Evolutionary conservation across 2,797 vertebrate species (phyloP).

Genomic region (Lates japonicus): DNA sequence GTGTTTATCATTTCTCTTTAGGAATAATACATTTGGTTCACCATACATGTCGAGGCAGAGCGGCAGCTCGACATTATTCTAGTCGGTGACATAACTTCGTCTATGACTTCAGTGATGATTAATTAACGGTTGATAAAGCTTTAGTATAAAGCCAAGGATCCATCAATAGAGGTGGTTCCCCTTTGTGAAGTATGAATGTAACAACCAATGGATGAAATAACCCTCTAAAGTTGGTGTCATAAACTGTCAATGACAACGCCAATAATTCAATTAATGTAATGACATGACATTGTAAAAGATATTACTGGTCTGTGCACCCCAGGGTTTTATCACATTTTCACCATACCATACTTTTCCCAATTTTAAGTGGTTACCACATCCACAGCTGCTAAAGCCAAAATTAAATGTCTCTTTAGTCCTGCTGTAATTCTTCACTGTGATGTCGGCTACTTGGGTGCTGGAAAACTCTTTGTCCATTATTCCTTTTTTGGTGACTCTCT

Average conservation of each 20-base stretch:
- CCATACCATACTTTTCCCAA: not conserved
- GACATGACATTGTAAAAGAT: not conserved
- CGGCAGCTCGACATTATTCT: not conserved
- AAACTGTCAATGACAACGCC: not conserved
- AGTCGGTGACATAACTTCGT: not conserved
- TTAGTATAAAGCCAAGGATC: not conserved
- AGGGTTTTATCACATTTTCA: not conserved
- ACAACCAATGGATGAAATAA: not conserved
- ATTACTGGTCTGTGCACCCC: slow-evolving; percentile 2
- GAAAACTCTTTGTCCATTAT: slow-evolving; percentile 55
- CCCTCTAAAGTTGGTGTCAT: not conserved
- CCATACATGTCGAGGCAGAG: not conserved
- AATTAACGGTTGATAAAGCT: not conserved
- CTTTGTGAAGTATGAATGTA: not conserved
- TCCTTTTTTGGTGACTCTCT: slow-evolving; percentile 77
- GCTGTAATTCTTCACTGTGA: not conserved
- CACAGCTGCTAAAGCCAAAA: not conserved
- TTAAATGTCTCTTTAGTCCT: not conserved
- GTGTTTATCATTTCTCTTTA: not conserved
- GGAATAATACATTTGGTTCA: not conserved
- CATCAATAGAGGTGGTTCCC: not conserved
- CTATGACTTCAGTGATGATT: not conserved
- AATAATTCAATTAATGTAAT: not conserved
- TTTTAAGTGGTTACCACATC: not conserved
- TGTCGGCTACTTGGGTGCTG: slow-evolving; percentile 45